Evolutionary conservation across 2,797 vertebrate genomes (phyloP).

Genomic region (Sebastes reedi): DNA sequence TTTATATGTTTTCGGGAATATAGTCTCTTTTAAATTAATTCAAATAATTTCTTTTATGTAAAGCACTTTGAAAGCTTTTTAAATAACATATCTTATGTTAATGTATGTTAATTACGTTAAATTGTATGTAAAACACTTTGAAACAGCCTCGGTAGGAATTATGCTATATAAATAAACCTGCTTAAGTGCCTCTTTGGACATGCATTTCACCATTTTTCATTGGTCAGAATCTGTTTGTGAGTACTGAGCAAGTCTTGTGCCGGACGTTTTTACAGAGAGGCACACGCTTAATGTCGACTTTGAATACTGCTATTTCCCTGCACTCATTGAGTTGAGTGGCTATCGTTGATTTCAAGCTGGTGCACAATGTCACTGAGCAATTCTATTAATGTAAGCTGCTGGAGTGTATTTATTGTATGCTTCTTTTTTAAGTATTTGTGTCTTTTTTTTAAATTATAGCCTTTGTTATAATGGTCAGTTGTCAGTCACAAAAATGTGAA

Average conservation of each 20-base stretch:
- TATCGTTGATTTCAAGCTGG: background rate
- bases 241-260: background rate
- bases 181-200: background rate
- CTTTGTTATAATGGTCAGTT: background rate
- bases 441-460: background rate
- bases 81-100: background rate
- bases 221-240: background rate
- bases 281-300: background rate
- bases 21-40: background rate
- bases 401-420: background rate
- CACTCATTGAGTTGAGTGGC: background rate
- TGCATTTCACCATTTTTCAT: background rate
- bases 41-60: background rate
- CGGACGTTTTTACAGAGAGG: background rate
- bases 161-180: background rate
- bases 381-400: background rate
- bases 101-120: background rate
- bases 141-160: background rate
- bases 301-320: background rate
- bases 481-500: background rate
- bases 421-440: background rate
- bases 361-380: background rate
- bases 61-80: background rate
- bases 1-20: background rate
- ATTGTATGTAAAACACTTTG: background rate